A percentile compares a stretch with the other conserved stretches of the same genome.
phyloP scores from a whole-genome alignment of 2,113 vertebrate species.

The Chrysemys picta region DNA sequence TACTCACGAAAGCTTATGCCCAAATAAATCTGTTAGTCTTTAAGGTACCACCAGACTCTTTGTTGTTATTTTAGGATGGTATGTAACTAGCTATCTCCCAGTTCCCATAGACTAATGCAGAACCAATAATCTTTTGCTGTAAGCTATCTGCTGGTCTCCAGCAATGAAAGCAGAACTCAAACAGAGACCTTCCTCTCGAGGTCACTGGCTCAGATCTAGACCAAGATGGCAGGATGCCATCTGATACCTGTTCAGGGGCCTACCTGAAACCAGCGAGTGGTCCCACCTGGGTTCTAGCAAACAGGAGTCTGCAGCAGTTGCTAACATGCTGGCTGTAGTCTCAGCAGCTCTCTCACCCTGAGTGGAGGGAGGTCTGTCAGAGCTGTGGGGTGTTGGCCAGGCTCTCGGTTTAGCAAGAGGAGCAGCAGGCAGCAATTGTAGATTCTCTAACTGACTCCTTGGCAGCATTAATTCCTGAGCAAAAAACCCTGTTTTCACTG shows the following conservation, averaged over 20 bases:
- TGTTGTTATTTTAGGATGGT: slow-evolving; percentile 1
- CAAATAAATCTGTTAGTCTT: too few species aligned
- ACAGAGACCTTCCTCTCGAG: neutral
- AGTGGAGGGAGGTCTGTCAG: slow-evolving; percentile 56
- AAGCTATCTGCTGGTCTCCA: neutral
- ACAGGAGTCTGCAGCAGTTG: neutral
- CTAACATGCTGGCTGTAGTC: slow-evolving; percentile 19
- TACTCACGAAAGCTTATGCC: too few species aligned
- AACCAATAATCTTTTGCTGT: accelerated
- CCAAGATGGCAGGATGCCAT: neutral
- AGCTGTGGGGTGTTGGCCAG: slow-evolving; percentile 34
- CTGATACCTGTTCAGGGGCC: neutral
- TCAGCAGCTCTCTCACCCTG: slow-evolving; percentile 39
- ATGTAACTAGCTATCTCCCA: neutral
- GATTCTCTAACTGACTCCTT: neutral
- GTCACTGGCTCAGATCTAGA: neutral
- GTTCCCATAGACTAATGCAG: accelerated
- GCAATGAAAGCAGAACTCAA: neutral
- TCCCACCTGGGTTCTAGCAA: neutral
- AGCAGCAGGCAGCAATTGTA: slow-evolving; percentile 75
- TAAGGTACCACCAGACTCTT: too few species aligned
- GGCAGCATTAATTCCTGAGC: slow-evolving; percentile 21
- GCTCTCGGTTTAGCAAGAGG: slow-evolving; percentile 63
- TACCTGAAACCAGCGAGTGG: accelerated
- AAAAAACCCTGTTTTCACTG: slow-evolving; percentile 74